phyloP scores from a whole-genome alignment of 2,888 invertebrate species.

The Drosophila helvetica region DNA sequence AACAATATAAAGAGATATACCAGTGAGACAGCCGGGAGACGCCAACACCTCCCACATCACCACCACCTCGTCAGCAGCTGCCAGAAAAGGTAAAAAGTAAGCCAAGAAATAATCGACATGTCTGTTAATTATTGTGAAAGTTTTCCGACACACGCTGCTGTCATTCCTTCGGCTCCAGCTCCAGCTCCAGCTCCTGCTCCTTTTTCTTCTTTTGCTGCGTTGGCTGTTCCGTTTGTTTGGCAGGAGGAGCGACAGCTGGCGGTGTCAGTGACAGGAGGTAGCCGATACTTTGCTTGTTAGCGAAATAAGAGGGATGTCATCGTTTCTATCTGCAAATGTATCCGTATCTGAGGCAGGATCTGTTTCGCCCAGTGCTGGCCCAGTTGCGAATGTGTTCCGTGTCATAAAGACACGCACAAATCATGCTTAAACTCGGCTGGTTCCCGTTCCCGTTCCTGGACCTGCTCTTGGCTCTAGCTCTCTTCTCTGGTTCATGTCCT shows the following conservation, averaged over 20 bases:
- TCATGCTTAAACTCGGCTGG: slow-evolving; percentile 72
- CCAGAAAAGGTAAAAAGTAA: slow-evolving; percentile 67
- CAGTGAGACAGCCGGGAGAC: not conserved
- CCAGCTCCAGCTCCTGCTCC: slow-evolving; percentile 34
- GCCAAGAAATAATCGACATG: slow-evolving; percentile 76
- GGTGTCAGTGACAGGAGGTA: slow-evolving; percentile 59
- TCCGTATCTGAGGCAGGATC: slow-evolving; percentile 1
- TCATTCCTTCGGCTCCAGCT: slow-evolving; percentile 37
- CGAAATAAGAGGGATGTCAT: slow-evolving; percentile 41
- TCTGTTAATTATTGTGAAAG: slow-evolving; percentile 79
- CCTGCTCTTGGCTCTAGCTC: slow-evolving; percentile 25
- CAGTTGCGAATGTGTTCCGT: slow-evolving; percentile 61
- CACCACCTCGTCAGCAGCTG: slow-evolving; percentile 39
- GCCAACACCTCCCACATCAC: not conserved
- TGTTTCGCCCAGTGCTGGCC: not conserved
- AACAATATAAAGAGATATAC: slow-evolving; percentile 23
- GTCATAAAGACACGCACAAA: slow-evolving; percentile 80
- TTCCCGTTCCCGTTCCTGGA: not conserved
- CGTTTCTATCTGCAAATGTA: slow-evolving; percentile 34
- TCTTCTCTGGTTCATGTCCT: slow-evolving; percentile 14
- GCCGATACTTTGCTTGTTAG: slow-evolving; percentile 51
- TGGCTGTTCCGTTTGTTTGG: slow-evolving; percentile 1
- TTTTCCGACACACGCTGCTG: slow-evolving; percentile 50
- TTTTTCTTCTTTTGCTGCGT: slow-evolving; percentile 34
- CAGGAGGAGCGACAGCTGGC: slow-evolving; percentile 64